Evolutionary conservation across 1,140 invertebrate genomes (phyloP).

Genomic region (Ips nitidus): DNA sequence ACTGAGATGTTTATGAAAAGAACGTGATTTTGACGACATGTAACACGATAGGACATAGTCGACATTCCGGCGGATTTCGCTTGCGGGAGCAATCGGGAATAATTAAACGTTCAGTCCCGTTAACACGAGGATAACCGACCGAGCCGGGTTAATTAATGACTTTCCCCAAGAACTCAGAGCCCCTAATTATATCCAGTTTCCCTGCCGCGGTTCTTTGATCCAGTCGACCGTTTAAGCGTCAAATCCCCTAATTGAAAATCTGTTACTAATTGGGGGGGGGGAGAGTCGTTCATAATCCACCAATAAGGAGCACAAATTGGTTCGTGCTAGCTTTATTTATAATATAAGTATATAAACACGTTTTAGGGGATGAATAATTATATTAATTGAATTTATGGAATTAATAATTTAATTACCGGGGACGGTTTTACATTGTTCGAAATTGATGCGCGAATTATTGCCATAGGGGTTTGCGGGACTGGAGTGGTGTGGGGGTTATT

Average conservation of each 20-base stretch:
- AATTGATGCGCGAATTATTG: too few species aligned
- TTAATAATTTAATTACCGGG: too few species aligned
- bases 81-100: conserved; percentile 6
- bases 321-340: too few species aligned
- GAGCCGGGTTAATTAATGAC: conserved; percentile 16
- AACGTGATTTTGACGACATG: not conserved
- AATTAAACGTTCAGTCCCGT: conserved; percentile 11
- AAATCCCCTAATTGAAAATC: conserved; percentile 16
- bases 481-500: too few species aligned
- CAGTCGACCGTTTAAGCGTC: conserved; percentile 8
- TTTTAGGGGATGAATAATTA: too few species aligned
- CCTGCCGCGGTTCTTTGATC: conserved; percentile 1
- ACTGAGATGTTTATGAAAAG: not conserved
- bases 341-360: too few species aligned
- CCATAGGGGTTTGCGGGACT: too few species aligned
- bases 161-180: not conserved
- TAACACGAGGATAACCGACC: conserved; percentile 15
- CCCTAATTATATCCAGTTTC: conserved; percentile 12
- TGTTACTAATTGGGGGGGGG: not conserved
- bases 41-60: not conserved
- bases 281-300: not conserved
- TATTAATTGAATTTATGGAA: too few species aligned
- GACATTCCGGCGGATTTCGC: not conserved
- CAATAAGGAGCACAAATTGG: too few species aligned
- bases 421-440: too few species aligned